Evolutionary conservation across 2,888 invertebrate genomes (phyloP).

Genomic region (Leptopilina drosophilae): DNA sequence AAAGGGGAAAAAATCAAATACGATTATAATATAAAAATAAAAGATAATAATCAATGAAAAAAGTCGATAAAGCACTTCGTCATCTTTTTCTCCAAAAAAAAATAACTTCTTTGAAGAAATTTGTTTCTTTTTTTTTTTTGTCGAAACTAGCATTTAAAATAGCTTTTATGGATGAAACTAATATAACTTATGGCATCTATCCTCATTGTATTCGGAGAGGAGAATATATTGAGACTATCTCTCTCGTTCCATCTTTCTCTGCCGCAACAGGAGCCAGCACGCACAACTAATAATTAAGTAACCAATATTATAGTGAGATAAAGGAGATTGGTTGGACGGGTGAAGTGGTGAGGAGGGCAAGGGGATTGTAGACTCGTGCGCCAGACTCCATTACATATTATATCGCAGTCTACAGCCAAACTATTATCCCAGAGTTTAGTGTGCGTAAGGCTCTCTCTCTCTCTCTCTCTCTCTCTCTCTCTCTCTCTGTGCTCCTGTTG

Average conservation of each 20-base stretch:
- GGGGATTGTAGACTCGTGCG: constrained; percentile 45
- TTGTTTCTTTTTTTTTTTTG: not conserved
- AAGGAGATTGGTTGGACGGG: constrained; percentile 13
- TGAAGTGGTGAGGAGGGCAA: not conserved
- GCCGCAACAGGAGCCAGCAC: constrained; percentile 39
- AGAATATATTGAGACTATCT: constrained; percentile 51
- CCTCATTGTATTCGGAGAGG: constrained; percentile 42
- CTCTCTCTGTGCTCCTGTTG: not conserved
- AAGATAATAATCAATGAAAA: too few relatives aligned
- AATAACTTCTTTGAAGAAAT: not conserved
- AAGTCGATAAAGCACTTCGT: too few relatives aligned
- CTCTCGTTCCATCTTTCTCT: constrained; percentile 38
- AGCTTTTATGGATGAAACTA: constrained; percentile 12
- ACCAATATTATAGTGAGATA: constrained; percentile 46
- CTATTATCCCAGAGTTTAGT: constrained; percentile 59
- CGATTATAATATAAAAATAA: too few relatives aligned
- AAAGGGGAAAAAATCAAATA: too few relatives aligned
- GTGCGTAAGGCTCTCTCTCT: constrained; percentile 33
- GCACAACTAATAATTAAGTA: constrained; percentile 52
- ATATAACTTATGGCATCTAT: constrained; percentile 40
- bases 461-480: not conserved
- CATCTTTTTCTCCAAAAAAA: not conserved
- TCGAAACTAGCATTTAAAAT: constrained; percentile 25
- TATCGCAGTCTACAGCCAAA: constrained; percentile 58
- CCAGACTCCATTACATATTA: constrained; percentile 60